phyloP scores from a whole-genome alignment of 2,113 vertebrate species.

The Talpa occidentalis region DNA sequence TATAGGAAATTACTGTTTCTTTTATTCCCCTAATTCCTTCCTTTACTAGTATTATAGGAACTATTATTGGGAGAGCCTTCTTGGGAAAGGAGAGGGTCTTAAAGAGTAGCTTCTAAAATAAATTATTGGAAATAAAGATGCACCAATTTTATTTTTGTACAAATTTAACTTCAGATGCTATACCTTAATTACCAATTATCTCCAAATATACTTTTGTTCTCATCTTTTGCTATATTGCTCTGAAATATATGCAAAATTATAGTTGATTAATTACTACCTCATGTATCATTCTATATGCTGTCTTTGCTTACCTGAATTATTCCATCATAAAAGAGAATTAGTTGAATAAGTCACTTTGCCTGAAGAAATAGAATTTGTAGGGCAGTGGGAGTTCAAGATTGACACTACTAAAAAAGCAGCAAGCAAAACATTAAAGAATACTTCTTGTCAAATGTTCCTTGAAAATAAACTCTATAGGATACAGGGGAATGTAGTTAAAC shows the following conservation, averaged over 20 bases:
- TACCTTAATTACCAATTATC: neutral
- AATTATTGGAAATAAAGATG: neutral
- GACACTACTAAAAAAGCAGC: slow-evolving; percentile 65
- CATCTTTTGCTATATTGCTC: neutral
- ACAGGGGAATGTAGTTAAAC: slow-evolving; percentile 68
- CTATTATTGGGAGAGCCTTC: neutral
- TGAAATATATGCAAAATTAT: neutral
- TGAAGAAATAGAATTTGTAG: slow-evolving; percentile 73
- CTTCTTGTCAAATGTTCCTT: slow-evolving; percentile 80
- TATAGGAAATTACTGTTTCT: neutral
- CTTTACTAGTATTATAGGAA: neutral
- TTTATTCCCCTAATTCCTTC: neutral
- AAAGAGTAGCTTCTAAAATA: neutral
- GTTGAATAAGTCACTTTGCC: slow-evolving; percentile 73
- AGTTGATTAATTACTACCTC: neutral
- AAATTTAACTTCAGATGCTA: neutral
- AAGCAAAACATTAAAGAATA: slow-evolving; percentile 74
- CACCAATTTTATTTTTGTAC: neutral
- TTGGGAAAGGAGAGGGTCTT: neutral
- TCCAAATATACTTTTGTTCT: neutral
- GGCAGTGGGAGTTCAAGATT: slow-evolving; percentile 75
- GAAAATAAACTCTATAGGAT: slow-evolving; percentile 77
- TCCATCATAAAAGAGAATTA: slow-evolving; percentile 49
- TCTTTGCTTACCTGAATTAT: slow-evolving; percentile 56
- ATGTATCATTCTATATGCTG: neutral